Evolutionary conservation across 2,888 invertebrate genomes (phyloP).

Genomic region (Rotaria socialis): DNA sequence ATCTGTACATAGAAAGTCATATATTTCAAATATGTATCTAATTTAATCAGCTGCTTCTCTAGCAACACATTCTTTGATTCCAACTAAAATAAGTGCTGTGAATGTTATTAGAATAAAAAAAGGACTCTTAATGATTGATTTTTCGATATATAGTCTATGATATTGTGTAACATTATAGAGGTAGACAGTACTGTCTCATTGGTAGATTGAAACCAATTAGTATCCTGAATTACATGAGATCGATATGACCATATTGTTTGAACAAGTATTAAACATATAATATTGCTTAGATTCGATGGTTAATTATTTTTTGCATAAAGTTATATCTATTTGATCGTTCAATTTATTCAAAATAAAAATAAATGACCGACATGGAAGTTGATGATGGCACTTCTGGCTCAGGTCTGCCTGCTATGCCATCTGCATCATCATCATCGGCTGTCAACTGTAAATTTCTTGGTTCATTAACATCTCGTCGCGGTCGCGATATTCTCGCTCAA

Average conservation of each 20-base stretch:
- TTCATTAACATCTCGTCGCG: background rate
- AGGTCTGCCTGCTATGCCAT: background rate
- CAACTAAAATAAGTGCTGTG: too few relatives aligned
- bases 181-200: background rate
- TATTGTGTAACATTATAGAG: background rate
- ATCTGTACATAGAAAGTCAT: background rate
- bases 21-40: too few relatives aligned
- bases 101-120: too few relatives aligned
- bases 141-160: background rate
- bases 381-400: background rate
- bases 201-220: background rate
- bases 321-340: background rate
- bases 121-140: background rate
- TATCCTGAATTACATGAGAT: background rate
- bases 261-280: too few relatives aligned
- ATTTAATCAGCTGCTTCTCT: background rate
- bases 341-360: background rate
- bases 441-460: slow-evolving; percentile 16
- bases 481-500: slow-evolving; percentile 25
- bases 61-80: too few relatives aligned
- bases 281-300: too few relatives aligned
- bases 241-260: background rate
- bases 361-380: background rate
- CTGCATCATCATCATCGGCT: background rate
- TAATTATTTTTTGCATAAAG: too few relatives aligned